These are phyloP conservation scores for Tenualosa thibaudeaui DNA, from an alignment of 2,797 vertebrate genomes.

Conservation along the genomic window DNA sequence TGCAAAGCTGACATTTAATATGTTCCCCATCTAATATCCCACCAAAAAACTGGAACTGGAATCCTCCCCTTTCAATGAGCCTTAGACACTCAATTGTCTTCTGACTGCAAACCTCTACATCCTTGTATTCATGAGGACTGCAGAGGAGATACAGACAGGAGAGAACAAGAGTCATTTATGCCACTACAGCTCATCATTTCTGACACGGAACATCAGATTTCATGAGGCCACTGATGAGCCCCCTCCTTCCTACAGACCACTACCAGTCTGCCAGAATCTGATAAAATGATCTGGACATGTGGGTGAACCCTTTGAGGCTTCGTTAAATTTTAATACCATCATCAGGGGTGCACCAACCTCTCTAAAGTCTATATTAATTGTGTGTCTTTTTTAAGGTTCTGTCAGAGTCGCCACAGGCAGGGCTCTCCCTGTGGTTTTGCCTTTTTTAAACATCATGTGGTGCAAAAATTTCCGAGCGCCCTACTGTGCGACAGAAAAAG, in stretches of 20 bases:
- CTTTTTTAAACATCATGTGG: not conserved
- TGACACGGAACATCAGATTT: constrained; percentile 13
- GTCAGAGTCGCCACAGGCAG: not conserved
- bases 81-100: not conserved
- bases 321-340: constrained; percentile 5
- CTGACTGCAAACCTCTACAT: not conserved
- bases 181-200: not conserved
- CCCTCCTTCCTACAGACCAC: not conserved
- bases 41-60: not conserved
- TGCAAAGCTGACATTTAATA: not conserved
- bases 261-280: not conserved
- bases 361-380: not conserved
- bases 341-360: not conserved
- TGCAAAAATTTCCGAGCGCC: not conserved
- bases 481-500: not conserved
- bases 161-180: not conserved
- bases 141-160: not conserved
- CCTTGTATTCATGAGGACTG: not conserved
- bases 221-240: not conserved
- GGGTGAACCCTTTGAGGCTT: constrained; percentile 1
- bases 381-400: not conserved
- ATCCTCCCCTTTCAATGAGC: not conserved
- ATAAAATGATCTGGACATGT: not conserved
- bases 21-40: not conserved
- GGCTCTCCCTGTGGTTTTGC: not conserved